Conservation (phyloP, 2,113 vertebrate genomes). For the Bothrops jararaca region DNA sequence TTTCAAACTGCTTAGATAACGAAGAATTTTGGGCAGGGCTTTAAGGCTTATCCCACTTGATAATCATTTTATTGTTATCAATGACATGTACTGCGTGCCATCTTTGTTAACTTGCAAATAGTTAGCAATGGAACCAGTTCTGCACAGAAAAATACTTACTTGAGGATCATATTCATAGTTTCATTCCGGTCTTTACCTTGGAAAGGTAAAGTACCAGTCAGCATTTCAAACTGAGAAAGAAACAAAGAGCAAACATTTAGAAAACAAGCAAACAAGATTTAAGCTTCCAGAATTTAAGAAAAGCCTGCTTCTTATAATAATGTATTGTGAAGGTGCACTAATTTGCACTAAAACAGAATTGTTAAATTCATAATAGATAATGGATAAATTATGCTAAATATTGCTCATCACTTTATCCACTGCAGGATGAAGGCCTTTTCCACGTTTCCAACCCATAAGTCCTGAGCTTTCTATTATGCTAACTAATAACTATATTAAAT, state of each 20-base stretch:
- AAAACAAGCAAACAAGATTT: background rate
- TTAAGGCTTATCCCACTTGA: background rate
- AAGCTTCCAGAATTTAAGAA: background rate
- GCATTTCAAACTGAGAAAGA: slow-evolving; percentile 90
- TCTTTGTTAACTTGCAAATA: background rate
- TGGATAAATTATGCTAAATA: too few species aligned
- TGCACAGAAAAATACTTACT: slow-evolving; percentile 78
- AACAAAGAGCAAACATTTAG: slow-evolving; percentile 28
- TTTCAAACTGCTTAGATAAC: too few species aligned
- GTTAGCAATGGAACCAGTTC: background rate
- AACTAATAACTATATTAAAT: background rate
- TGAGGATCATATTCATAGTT: slow-evolving; percentile 99
- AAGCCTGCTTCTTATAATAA: background rate
- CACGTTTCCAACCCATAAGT: too few species aligned
- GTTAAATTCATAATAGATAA: background rate
- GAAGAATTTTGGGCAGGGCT: background rate
- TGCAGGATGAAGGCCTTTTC: too few species aligned
- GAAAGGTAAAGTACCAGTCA: slow-evolving; percentile 94
- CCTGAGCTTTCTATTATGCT: background rate
- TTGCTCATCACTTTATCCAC: too few species aligned
- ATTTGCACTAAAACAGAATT: background rate
- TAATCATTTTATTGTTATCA: background rate
- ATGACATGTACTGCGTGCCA: background rate
- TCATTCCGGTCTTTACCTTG: slow-evolving; percentile 98
- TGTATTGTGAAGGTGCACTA: background rate